These are phyloP conservation scores for Psophia crepitans DNA, from an alignment of 2,113 vertebrate species.

Conservation along the genomic window DNA sequence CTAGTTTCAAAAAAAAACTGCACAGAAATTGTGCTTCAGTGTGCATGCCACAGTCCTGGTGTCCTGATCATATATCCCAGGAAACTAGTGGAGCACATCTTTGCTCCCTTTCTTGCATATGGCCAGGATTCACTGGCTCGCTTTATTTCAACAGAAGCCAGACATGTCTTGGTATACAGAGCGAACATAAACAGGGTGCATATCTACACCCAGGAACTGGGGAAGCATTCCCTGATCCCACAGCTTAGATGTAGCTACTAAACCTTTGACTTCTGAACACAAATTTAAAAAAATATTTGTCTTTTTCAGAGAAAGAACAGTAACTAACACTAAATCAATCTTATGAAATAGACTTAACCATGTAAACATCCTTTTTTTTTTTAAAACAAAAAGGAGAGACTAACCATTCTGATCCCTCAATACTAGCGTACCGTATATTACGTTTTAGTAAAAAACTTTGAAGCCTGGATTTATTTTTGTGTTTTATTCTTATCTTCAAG, in stretches of 20 bases:
- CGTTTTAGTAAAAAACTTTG: neutral
- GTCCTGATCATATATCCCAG: neutral
- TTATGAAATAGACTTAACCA: conserved; percentile 19
- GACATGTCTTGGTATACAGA: neutral
- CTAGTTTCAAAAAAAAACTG: neutral
- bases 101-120: conserved; percentile 33
- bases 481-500: conserved; percentile 22
- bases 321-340: conserved; percentile 46
- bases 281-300: conserved; percentile 43
- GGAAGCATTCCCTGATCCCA: conserved; percentile 38
- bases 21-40: neutral
- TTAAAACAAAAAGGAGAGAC: neutral
- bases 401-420: conserved; percentile 49
- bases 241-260: conserved; percentile 4
- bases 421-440: neutral
- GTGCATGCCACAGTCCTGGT: neutral
- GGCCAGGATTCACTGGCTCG: neutral
- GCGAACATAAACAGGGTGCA: neutral
- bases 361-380: conserved; percentile 59
- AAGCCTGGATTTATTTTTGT: neutral
- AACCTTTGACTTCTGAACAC: conserved; percentile 45
- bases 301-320: conserved; percentile 47
- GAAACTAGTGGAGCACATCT: neutral
- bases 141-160: neutral
- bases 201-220: neutral